A percentile compares a stretch with the other conserved stretches of the same genome.
Evolutionary conservation across 2,113 vertebrate genomes (phyloP).

Genomic region (Passer domesticus): DNA sequence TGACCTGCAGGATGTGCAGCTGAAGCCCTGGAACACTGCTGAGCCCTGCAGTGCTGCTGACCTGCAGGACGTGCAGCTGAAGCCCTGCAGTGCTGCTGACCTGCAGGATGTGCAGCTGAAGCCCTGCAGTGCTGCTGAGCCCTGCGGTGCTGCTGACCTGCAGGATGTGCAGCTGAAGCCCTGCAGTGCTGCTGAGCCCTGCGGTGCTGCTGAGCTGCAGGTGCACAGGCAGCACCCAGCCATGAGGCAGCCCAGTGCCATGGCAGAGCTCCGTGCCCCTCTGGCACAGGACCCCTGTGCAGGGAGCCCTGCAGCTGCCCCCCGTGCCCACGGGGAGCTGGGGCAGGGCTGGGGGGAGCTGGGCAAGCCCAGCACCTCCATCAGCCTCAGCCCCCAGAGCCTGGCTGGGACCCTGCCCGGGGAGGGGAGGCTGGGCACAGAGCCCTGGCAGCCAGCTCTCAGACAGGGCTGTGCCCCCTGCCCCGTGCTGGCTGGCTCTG

Average conservation of each 20-base stretch:
- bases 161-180: no score
- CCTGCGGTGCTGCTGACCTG: accelerated
- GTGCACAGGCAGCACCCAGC: neutral
- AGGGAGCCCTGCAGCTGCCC: neutral
- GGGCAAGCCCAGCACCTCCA: conserved; percentile 66
- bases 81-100: accelerated
- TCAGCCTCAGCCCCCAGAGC: conserved; percentile 72
- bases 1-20: accelerated
- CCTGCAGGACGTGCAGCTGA: neutral
- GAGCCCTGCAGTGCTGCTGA: accelerated
- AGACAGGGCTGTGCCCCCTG: neutral
- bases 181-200: accelerated
- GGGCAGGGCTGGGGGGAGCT: neutral
- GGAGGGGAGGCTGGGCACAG: neutral
- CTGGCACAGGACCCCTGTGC: conserved; percentile 2
- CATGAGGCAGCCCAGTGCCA: neutral
- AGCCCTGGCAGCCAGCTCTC: neutral
- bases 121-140: accelerated
- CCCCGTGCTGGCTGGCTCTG: neutral
- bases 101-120: accelerated
- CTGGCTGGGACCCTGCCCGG: neutral
- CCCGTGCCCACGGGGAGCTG: neutral
- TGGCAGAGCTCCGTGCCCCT: neutral
- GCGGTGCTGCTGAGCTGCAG: neutral
- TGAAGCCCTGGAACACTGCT: accelerated